Percentiles rank a stretch among this genome's conserved stretches.
These are phyloP conservation scores for Eptesicus fuscus DNA, from an alignment of 2,113 vertebrate genomes.

Conservation along the genomic window DNA sequence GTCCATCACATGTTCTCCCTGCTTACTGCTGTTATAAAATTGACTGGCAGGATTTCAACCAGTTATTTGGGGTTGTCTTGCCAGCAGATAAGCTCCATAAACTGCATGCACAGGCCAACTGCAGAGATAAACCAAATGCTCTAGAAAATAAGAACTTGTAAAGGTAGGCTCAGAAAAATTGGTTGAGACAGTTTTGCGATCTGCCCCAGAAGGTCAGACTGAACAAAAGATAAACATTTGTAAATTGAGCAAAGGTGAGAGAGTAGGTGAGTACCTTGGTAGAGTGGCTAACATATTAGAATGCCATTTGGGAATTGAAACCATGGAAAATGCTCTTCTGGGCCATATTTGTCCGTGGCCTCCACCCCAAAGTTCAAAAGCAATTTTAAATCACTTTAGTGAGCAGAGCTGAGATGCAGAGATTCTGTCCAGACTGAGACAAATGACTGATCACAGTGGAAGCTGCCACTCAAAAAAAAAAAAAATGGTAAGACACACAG, in stretches of 20 bases:
- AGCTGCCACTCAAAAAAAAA: background rate
- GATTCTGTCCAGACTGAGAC: background rate
- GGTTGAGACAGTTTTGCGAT: background rate
- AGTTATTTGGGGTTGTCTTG: background rate
- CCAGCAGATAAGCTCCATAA: background rate
- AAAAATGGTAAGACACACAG: background rate
- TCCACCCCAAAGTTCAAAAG: slow-evolving; percentile 3
- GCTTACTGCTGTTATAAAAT: background rate
- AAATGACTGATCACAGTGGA: background rate
- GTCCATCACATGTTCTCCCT: background rate
- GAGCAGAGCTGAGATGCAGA: background rate
- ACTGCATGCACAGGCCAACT: background rate
- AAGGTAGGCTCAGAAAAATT: background rate
- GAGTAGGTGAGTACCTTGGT: background rate
- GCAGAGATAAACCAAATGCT: background rate
- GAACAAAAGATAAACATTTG: slow-evolving; percentile 14
- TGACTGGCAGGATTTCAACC: background rate
- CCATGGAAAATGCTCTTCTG: background rate
- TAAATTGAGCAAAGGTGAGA: background rate
- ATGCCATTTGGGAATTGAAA: background rate
- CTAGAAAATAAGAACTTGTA: background rate
- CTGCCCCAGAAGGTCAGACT: background rate
- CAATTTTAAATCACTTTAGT: slow-evolving; percentile 4
- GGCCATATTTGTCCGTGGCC: background rate
- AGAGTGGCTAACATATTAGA: background rate